These are phyloP conservation scores for Drosophila seclusa DNA, from an alignment of 2,888 invertebrate genomes.

Conservation along the genomic window DNA sequence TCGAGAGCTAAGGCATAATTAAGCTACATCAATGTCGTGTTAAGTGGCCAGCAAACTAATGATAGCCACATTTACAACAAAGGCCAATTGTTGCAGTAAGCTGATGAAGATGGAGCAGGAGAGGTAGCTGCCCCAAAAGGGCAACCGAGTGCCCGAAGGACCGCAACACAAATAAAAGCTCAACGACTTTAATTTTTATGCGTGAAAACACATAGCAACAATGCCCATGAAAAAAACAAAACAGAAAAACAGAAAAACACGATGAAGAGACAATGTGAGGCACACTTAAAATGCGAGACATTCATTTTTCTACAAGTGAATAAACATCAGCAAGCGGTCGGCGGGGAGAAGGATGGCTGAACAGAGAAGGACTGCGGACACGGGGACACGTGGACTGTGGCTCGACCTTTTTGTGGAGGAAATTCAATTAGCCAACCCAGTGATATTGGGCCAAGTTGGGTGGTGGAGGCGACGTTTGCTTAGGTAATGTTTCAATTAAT, in stretches of 20 bases:
- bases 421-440: constrained; percentile 74
- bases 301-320: constrained; percentile 70
- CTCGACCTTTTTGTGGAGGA: constrained; percentile 59
- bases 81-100: constrained; percentile 76
- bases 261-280: constrained; percentile 41
- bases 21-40: constrained; percentile 83
- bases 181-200: constrained; percentile 79
- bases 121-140: constrained; percentile 13
- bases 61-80: constrained; percentile 80
- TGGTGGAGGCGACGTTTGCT: constrained; percentile 66
- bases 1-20: constrained; percentile 72
- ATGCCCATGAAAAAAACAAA: constrained; percentile 24
- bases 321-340: constrained; percentile 28
- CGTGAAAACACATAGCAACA: constrained; percentile 74
- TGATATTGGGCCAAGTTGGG: constrained; percentile 26
- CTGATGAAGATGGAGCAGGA: constrained; percentile 12
- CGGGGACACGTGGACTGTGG: constrained; percentile 62
- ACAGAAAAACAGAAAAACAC: constrained; percentile 16
- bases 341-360: background rate
- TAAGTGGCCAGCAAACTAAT: constrained; percentile 84
- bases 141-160: constrained; percentile 21
- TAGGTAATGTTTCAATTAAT: constrained; percentile 82
- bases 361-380: constrained; percentile 48
- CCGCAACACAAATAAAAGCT: constrained; percentile 57
- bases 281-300: constrained; percentile 81